Conservation (phyloP, 2,797 vertebrate species). For the Bryconaethiops microstoma region DNA sequence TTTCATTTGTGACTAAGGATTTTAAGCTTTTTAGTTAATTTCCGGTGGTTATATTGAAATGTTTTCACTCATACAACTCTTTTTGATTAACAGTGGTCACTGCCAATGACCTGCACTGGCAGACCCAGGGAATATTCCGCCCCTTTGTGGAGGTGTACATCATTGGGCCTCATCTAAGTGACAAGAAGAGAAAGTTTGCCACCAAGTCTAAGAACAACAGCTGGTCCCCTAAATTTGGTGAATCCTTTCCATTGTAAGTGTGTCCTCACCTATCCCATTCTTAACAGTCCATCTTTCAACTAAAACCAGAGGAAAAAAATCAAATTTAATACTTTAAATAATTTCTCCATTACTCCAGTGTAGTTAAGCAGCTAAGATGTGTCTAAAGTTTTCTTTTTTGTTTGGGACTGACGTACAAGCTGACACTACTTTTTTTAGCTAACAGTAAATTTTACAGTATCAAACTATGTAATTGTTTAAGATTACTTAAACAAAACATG, state of each 20-base stretch:
- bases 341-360: no score
- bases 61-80: neutral
- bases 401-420: no score
- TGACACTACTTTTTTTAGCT: no score
- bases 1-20: neutral
- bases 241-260: conserved; percentile 95
- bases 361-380: no score
- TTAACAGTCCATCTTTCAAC: neutral
- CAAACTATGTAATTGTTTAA: no score
- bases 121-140: conserved; percentile 93
- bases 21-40: neutral
- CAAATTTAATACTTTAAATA: no score
- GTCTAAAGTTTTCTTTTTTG: no score
- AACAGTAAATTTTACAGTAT: no score
- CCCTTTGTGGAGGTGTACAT: conserved; percentile 97
- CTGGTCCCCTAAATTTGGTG: conserved; percentile 94
- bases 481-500: no score
- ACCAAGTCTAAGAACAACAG: conserved; percentile 98
- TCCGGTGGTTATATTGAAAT: neutral
- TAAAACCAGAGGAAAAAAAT: neutral
- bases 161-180: conserved; percentile 93
- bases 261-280: neutral
- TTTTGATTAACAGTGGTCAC: conserved; percentile 81
- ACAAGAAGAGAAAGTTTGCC: conserved; percentile 97
- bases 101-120: conserved; percentile 95